Conservation (phyloP, 2,113 vertebrate species). For the Etheostoma cragini region DNA sequence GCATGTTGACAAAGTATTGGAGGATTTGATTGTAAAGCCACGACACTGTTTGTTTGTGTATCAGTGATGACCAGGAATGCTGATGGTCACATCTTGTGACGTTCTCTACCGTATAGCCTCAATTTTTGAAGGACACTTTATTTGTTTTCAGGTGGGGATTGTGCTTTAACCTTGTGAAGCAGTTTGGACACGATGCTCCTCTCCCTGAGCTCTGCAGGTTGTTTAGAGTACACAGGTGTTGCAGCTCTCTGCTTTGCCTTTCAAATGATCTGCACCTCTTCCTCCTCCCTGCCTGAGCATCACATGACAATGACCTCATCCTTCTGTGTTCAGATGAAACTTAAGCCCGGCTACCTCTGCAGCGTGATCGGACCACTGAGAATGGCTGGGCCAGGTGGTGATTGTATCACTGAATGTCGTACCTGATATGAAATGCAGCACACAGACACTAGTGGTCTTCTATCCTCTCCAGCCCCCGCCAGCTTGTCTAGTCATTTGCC, state of each 20-base stretch:
- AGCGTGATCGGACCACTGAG: slow-evolving; percentile 21
- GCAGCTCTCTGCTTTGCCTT: slow-evolving; percentile 68
- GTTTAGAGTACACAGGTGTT: slow-evolving; percentile 60
- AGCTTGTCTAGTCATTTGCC: slow-evolving; percentile 66
- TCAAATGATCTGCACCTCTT: slow-evolving; percentile 66
- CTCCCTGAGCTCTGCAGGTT: slow-evolving; percentile 23
- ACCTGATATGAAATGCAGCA: slow-evolving; percentile 56
- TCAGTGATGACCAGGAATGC: neutral
- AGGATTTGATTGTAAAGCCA: slow-evolving; percentile 41
- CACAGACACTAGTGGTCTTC: slow-evolving; percentile 32
- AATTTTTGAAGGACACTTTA: neutral
- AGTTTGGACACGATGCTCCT: neutral
- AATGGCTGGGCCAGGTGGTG: slow-evolving; percentile 36
- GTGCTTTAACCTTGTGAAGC: slow-evolving; percentile 43
- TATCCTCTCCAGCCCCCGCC: slow-evolving; percentile 48
- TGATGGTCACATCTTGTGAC: neutral
- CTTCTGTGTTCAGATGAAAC: slow-evolving; percentile 24
- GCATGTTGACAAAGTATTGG: slow-evolving; percentile 22
- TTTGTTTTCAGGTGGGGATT: slow-evolving; percentile 9
- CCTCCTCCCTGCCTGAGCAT: slow-evolving; percentile 36
- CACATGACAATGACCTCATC: slow-evolving; percentile 70
- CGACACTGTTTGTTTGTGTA: slow-evolving; percentile 12
- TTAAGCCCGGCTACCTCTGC: slow-evolving; percentile 20
- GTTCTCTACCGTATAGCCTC: neutral
- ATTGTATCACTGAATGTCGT: slow-evolving; percentile 47